phyloP scores from a whole-genome alignment of 2,113 vertebrate genomes.

The Gallinago jamesoni region DNA sequence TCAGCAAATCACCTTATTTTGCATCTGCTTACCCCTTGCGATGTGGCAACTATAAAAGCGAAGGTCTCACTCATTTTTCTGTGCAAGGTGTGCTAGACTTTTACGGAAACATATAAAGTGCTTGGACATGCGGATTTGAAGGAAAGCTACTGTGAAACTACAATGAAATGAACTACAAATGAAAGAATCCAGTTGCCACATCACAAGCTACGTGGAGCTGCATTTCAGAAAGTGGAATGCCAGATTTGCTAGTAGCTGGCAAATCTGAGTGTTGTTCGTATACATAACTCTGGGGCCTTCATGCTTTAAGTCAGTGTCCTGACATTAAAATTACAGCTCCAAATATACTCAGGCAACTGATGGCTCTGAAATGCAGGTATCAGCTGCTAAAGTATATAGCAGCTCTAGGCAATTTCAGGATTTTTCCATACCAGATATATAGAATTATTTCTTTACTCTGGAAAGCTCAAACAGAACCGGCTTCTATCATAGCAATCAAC shows the following conservation, averaged over 20 bases:
- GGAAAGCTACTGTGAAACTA: neutral
- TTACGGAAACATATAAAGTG: neutral
- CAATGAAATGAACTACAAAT: neutral
- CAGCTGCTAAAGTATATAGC: neutral
- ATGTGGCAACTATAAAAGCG: neutral
- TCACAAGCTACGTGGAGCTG: neutral
- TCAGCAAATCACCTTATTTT: neutral
- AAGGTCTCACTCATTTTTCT: neutral
- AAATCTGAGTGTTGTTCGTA: neutral
- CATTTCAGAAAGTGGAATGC: neutral
- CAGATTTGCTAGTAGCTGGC: neutral
- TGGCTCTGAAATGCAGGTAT: neutral
- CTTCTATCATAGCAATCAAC: neutral
- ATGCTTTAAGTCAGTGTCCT: neutral
- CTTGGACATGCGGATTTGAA: neutral
- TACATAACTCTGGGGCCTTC: neutral
- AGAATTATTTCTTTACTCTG: neutral
- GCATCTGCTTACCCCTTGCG: neutral
- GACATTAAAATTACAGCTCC: neutral
- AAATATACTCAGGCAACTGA: neutral
- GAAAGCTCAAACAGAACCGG: neutral
- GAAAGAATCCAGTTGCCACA: neutral
- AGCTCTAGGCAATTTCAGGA: neutral
- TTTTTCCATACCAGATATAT: neutral
- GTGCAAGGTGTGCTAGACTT: neutral